A percentile compares a stretch with the other conserved stretches of the same genome.
Conservation (phyloP, 1,140 invertebrate genomes). For the Trialeurodes vaporariorum region DNA sequence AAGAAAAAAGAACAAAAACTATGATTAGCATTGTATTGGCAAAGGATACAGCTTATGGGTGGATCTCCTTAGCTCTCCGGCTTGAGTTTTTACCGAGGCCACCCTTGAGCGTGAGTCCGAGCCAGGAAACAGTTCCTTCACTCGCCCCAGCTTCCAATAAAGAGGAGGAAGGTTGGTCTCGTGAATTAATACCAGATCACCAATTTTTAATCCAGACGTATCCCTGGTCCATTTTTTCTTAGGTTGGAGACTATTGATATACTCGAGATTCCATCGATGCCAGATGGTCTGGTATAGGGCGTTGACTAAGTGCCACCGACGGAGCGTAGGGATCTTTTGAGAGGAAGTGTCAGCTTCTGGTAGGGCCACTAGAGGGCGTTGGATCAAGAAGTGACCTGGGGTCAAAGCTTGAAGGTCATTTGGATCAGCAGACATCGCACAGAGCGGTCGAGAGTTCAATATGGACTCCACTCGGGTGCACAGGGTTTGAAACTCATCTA, state of each 20-base stretch:
- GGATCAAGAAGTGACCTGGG: constrained; percentile 23
- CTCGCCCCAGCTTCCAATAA: constrained; percentile 24
- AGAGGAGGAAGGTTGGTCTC: constrained; percentile 10
- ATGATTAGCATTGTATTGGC: too few species aligned
- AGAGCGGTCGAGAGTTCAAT: constrained; percentile 9
- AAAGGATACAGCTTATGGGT: too few species aligned
- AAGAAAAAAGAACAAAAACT: too few species aligned
- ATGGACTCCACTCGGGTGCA: constrained; percentile 19
- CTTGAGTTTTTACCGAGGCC: constrained; percentile 25
- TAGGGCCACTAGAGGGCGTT: constrained; percentile 26
- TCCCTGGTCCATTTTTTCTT: constrained; percentile 9
- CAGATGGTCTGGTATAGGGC: too few species aligned
- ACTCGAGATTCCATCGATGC: too few species aligned
- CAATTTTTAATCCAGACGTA: constrained; percentile 6
- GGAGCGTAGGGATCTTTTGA: too few species aligned
- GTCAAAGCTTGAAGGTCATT: too few species aligned
- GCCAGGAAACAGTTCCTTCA: constrained; percentile 22
- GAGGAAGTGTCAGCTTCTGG: constrained; percentile 29
- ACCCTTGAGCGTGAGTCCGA: constrained; percentile 22
- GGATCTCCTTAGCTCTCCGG: too few species aligned
- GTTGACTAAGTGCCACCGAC: too few species aligned
- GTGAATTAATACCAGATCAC: constrained; percentile 5
- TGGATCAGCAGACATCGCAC: constrained; percentile 26
- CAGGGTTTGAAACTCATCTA: constrained; percentile 23
- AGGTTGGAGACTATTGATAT: too few species aligned